phyloP scores from a whole-genome alignment of 2,888 invertebrate species.

The Chirona hameri region DNA sequence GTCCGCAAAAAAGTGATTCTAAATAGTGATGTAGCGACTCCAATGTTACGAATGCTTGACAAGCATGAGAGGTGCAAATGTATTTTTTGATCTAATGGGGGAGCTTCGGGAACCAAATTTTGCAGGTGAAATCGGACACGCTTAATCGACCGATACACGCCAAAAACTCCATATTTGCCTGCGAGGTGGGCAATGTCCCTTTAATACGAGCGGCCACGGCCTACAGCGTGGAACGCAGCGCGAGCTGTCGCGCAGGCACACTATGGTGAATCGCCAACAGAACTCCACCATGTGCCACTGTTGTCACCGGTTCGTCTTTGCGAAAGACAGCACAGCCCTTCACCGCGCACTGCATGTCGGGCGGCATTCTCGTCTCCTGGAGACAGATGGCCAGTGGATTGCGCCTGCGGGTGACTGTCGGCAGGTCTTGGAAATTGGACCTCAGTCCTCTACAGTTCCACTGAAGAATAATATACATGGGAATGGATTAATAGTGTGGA shows the following conservation, averaged over 20 bases:
- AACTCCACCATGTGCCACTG: not conserved
- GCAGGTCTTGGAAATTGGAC: not conserved
- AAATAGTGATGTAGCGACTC: too few species aligned
- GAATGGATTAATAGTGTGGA: not conserved
- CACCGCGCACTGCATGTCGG: not conserved
- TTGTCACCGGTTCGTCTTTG: not conserved
- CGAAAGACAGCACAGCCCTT: not conserved
- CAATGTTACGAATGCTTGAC: too few species aligned
- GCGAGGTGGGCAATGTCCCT: too few species aligned
- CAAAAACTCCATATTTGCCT: too few species aligned
- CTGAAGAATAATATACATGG: not conserved
- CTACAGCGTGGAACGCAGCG: not conserved
- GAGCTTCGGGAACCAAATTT: too few species aligned
- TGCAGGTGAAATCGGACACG: too few species aligned
- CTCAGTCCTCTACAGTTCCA: not conserved
- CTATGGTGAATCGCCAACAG: not conserved
- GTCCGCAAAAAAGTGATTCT: too few species aligned
- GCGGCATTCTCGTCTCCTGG: not conserved
- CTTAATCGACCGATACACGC: too few species aligned
- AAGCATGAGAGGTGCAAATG: too few species aligned
- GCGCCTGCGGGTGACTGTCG: not conserved
- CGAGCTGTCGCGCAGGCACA: not conserved
- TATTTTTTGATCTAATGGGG: too few species aligned
- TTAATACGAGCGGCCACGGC: not conserved
- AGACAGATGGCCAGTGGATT: not conserved